Evolutionary conservation across 1,140 invertebrate species (phyloP).

Genomic region (Drosophila takahashii): DNA sequence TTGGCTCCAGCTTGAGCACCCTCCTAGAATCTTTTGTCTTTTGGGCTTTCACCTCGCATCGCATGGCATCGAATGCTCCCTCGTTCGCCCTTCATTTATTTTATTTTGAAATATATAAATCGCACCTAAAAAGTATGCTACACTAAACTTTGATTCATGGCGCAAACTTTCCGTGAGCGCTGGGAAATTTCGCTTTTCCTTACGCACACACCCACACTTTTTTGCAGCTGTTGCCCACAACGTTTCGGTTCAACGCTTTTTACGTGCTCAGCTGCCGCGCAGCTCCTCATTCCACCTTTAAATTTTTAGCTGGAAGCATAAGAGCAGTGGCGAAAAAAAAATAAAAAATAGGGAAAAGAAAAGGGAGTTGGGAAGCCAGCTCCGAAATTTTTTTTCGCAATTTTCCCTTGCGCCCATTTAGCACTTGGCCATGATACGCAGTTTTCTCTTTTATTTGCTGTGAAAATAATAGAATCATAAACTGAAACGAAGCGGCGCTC

Average conservation of each 20-base stretch:
- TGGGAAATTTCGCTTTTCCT: slow-evolving; percentile 74
- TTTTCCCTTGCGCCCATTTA: slow-evolving; percentile 79
- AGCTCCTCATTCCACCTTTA: slow-evolving; percentile 20
- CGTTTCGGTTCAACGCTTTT: slow-evolving; percentile 81
- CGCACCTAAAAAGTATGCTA: slow-evolving; percentile 82
- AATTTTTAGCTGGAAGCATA: slow-evolving; percentile 42
- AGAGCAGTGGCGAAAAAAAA: slow-evolving; percentile 15
- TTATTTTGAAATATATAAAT: slow-evolving; percentile 84
- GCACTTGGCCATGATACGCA: slow-evolving; percentile 80
- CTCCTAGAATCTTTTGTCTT: slow-evolving; percentile 72
- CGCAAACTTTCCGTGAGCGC: slow-evolving; percentile 77
- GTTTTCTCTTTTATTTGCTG: slow-evolving; percentile 82
- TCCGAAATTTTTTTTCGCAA: slow-evolving; percentile 62
- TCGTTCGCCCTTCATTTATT: slow-evolving; percentile 80
- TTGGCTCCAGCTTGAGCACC: slow-evolving; percentile 19
- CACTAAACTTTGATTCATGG: slow-evolving; percentile 83
- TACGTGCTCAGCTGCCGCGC: slow-evolving; percentile 79
- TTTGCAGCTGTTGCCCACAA: slow-evolving; percentile 79
- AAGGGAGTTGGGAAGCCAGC: slow-evolving; percentile 27
- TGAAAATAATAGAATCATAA: slow-evolving; percentile 83
- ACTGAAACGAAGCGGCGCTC: slow-evolving; percentile 60
- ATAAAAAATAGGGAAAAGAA: slow-evolving; percentile 15
- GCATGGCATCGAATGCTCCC: slow-evolving; percentile 29
- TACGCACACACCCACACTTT: slow-evolving; percentile 69
- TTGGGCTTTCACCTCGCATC: slow-evolving; percentile 47